Conservation (phyloP, 2,888 invertebrate genomes). For the Eueremaeus valkanovi region DNA sequence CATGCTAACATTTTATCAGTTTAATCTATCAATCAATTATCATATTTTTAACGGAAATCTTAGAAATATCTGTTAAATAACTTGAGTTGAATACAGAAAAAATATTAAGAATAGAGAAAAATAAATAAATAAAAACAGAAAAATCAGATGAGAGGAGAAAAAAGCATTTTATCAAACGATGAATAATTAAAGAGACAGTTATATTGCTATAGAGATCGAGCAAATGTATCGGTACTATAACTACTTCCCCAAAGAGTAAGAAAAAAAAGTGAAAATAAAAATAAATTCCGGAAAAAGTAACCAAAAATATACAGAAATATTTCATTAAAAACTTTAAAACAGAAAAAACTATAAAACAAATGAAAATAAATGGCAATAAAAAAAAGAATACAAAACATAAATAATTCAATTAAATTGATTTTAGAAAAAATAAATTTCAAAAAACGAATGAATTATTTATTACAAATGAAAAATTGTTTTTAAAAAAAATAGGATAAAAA, state of each 20-base stretch:
- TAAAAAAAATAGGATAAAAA: neutral
- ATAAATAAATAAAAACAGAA: too few relatives aligned
- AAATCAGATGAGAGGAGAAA: neutral
- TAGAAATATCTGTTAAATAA: too few relatives aligned
- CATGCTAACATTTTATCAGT: too few relatives aligned
- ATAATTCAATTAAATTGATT: neutral
- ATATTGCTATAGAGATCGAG: neutral
- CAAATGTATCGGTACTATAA: neutral
- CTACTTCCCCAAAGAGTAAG: neutral
- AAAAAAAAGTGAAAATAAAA: neutral
- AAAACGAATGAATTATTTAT: neutral
- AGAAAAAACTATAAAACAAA: neutral
- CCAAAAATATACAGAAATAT: neutral
- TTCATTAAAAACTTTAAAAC: neutral
- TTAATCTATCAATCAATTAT: too few relatives aligned
- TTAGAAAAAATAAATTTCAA: neutral
- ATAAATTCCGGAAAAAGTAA: neutral
- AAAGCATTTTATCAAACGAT: neutral
- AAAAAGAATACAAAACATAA: too few relatives aligned
- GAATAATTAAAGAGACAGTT: conserved; percentile 8
- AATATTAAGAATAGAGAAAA: too few relatives aligned
- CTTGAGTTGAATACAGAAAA: too few relatives aligned
- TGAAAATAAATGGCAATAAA: neutral
- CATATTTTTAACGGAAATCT: too few relatives aligned
- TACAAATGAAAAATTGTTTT: neutral